Conservation (phyloP, 2,888 invertebrate species). For the Athrips mouffetella region DNA sequence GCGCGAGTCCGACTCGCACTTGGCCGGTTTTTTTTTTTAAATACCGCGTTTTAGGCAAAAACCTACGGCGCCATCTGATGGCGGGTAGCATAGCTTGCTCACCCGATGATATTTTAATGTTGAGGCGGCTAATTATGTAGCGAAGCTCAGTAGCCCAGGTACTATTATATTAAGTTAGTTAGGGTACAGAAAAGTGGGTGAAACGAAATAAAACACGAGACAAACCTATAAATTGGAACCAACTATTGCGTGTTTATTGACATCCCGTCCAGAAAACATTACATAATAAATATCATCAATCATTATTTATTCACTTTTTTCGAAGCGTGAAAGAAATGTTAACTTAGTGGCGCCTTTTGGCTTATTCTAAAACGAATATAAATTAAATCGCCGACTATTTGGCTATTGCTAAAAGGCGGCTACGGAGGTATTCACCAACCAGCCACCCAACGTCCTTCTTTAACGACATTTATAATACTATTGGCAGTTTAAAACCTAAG, state of each 20-base stretch:
- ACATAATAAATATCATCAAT: constrained; percentile 59
- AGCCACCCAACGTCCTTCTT: constrained; percentile 23
- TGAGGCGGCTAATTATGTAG: no score
- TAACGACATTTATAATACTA: background rate
- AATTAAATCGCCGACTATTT: constrained; percentile 73
- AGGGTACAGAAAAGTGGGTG: background rate
- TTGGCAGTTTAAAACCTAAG: constrained; percentile 15
- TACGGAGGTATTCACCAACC: constrained; percentile 26
- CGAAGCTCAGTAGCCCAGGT: no score
- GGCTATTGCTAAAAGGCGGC: constrained; percentile 74
- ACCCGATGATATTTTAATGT: no score
- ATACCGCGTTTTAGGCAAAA: no score
- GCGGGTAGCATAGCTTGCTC: no score
- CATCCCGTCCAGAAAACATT: constrained; percentile 71
- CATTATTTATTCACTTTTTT: constrained; percentile 54
- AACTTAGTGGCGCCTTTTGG: constrained; percentile 64
- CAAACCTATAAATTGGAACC: constrained; percentile 67
- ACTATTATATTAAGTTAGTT: no score
- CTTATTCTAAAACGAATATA: constrained; percentile 78
- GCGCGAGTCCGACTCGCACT: no score
- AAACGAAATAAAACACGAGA: constrained; percentile 43
- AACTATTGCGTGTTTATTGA: constrained; percentile 80
- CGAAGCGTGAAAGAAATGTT: constrained; percentile 72
- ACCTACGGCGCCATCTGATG: no score
- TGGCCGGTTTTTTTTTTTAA: no score